Evolutionary conservation across 2,888 invertebrate species (phyloP).

Genomic region (Phlogophora meticulosa): DNA sequence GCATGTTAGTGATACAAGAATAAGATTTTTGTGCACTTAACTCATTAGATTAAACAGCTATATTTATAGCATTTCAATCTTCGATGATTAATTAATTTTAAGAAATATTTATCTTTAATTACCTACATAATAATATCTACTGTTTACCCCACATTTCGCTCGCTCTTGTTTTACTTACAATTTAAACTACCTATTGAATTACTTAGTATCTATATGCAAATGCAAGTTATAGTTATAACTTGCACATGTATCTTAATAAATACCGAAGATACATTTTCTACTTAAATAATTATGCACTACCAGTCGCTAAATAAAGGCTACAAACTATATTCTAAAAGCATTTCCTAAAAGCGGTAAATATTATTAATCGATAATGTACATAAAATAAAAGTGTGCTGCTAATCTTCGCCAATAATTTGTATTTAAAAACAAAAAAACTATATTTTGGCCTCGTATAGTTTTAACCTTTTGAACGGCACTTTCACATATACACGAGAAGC

Average conservation of each 20-base stretch:
- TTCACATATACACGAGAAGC: too few relatives aligned
- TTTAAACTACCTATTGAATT: conserved; percentile 10
- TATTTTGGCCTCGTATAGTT: too few relatives aligned
- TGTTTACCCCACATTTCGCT: conserved; percentile 32
- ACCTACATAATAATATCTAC: conserved; percentile 14
- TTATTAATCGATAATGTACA: conserved; percentile 4
- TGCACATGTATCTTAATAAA: background rate
- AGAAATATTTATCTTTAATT: background rate
- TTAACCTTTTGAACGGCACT: too few relatives aligned
- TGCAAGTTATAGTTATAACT: background rate
- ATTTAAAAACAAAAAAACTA: too few relatives aligned
- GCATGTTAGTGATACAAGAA: conserved; percentile 4
- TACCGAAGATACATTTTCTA: background rate
- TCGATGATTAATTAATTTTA: too few relatives aligned
- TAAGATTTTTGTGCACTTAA: conserved; percentile 46
- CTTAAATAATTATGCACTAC: conserved; percentile 9
- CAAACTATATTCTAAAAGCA: conserved; percentile 5
- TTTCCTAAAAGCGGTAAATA: conserved; percentile 17
- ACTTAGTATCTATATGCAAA: too few relatives aligned
- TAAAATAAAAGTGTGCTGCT: background rate
- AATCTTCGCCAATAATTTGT: too few relatives aligned
- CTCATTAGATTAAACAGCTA: conserved; percentile 9
- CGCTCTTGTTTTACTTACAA: conserved; percentile 25
- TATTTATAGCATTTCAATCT: background rate
- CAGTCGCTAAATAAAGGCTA: conserved; percentile 31